Percentiles rank a stretch among this genome's conserved stretches.
Conservation (phyloP, 2,113 vertebrate genomes). For the Prochilodus magdalenae region DNA sequence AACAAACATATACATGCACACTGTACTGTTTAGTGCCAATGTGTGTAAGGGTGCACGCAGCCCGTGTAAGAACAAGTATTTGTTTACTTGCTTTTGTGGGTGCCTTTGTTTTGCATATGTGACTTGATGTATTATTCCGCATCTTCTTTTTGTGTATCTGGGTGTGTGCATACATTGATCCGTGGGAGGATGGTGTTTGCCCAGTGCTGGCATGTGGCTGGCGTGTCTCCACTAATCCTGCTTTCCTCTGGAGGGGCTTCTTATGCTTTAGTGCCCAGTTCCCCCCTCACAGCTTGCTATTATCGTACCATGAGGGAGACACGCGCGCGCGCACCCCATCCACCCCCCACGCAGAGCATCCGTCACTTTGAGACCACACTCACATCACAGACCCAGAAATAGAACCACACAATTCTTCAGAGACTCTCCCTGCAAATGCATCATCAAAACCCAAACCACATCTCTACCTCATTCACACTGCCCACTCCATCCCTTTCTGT, state of each 20-base stretch:
- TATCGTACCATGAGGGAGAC: constrained; percentile 56
- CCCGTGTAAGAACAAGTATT: constrained; percentile 17
- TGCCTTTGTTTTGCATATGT: constrained; percentile 7
- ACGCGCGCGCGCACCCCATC: constrained; percentile 55
- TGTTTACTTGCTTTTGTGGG: not conserved
- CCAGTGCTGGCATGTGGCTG: constrained; percentile 66
- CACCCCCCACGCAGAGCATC: constrained; percentile 39
- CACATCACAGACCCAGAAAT: constrained; percentile 61
- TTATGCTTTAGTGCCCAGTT: constrained; percentile 64
- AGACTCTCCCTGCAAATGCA: constrained; percentile 54
- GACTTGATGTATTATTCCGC: not conserved
- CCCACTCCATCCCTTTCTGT: not conserved
- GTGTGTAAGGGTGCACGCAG: constrained; percentile 7
- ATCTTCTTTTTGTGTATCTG: not conserved
- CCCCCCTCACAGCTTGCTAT: constrained; percentile 56
- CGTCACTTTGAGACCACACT: constrained; percentile 24
- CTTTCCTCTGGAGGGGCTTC: constrained; percentile 66
- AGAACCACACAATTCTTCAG: constrained; percentile 55
- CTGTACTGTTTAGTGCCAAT: not conserved
- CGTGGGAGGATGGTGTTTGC: constrained; percentile 64
- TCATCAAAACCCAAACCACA: constrained; percentile 42
- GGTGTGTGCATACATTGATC: constrained; percentile 17
- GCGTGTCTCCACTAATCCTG: constrained; percentile 72
- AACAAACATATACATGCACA: too few relatives aligned
- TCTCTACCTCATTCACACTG: constrained; percentile 35